phyloP scores from a whole-genome alignment of 1,140 invertebrate genomes.

The Oscheius sp. region DNA sequence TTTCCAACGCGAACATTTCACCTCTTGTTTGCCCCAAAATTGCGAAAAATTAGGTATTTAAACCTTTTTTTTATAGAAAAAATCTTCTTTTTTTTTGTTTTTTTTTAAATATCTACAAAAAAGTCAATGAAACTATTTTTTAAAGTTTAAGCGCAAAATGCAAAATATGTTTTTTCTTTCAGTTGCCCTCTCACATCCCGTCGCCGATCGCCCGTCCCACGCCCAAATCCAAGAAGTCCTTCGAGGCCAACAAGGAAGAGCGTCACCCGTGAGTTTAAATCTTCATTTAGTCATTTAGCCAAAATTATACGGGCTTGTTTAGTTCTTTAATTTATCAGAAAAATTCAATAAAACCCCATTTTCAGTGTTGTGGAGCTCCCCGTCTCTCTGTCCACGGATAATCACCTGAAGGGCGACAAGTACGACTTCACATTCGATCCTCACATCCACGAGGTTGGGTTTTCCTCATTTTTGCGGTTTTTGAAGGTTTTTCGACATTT shows the following conservation, averaged over 20 bases:
- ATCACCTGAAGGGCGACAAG: not conserved
- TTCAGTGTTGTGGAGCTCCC: not conserved
- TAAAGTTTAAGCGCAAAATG: no score
- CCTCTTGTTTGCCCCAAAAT: slow-evolving; percentile 1
- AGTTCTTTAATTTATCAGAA: not conserved
- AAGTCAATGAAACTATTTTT: no score
- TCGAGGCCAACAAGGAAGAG: not conserved
- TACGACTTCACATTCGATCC: slow-evolving; percentile 13
- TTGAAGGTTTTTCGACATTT: no score
- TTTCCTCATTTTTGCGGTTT: slow-evolving; percentile 3
- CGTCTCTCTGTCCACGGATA: not conserved
- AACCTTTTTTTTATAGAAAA: not conserved
- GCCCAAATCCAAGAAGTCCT: slow-evolving; percentile 32
- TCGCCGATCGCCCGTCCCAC: slow-evolving; percentile 53
- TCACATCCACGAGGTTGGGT: not conserved
- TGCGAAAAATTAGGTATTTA: not conserved
- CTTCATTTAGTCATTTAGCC: no score
- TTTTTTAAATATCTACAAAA: no score
- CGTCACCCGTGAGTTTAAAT: not conserved
- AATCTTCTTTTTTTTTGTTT: not conserved
- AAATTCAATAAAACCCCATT: not conserved
- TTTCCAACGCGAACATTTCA: no score
- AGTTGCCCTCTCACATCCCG: slow-evolving; percentile 43
- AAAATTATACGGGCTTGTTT: no score
- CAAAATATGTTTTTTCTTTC: not conserved